Evolutionary conservation across 2,888 invertebrate genomes (phyloP), one percentile per base, ranked within the genome.

Genomic region (Dolichomitus sp.): DNA sequence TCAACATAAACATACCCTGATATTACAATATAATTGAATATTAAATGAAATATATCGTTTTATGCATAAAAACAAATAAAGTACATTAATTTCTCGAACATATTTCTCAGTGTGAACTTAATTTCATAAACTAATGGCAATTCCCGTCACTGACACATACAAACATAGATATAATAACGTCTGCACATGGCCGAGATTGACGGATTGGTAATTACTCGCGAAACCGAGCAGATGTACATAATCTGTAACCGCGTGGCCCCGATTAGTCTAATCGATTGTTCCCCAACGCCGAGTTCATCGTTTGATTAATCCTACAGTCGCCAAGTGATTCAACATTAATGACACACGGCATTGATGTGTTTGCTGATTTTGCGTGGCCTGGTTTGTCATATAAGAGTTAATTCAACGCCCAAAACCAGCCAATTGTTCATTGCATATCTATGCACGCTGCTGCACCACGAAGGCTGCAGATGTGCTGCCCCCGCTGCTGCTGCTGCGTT

Each of bases 201-300:
- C 74, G 68, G 74, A 84, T 83, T 72, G 74, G 45, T 76, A 66
- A 81, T 80, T 79, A 79, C 74, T 48, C 11, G 33, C 30, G 17
- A 14, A 59, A 74, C 61, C 74, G 74, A 48, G 54, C 30, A 59
- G 72, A 65, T 59, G 59, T 59, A 57, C 50, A 37, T 23, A 65
- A 50, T 45, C 33, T 45, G 57, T 72, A 72, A 76, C 57, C 72
- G 77, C 50, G 73, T 69, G 68, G 73, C 78, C 50, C 45, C 74
- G 78, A 82, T 82, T 82, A 82, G 59, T 0, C 7, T 70, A 74
- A 82, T 82, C 78, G 74, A 78, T 78, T 82, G 74, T 72, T 59
- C 37, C 68, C n/a, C 57, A 7, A 14, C 70, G 78, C 70, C 77
- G 79, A 80, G 84, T 81, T 83, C 80, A 79, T 87, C 83, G 80